phyloP scores from a whole-genome alignment of 2,888 invertebrate genomes.

The Pseudanteris insignis region DNA sequence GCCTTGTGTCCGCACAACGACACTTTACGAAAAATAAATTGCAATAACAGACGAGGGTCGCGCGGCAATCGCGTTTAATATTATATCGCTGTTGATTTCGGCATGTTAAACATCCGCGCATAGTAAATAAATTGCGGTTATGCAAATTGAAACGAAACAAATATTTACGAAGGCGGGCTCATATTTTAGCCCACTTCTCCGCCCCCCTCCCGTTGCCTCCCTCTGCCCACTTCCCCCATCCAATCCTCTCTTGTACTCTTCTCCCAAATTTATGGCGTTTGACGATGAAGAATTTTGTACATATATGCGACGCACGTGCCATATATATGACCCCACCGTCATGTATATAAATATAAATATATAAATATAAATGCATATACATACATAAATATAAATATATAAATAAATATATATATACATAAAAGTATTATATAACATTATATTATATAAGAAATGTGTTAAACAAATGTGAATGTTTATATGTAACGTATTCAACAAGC shows the following conservation, averaged over 20 bases:
- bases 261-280: constrained; percentile 23
- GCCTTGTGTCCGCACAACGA: constrained; percentile 9
- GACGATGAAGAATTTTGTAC: constrained; percentile 32
- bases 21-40: constrained; percentile 18
- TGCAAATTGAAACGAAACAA: constrained; percentile 22
- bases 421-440: constrained; percentile 24
- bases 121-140: constrained; percentile 26
- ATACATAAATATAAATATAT: constrained; percentile 30
- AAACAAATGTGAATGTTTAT: constrained; percentile 40
- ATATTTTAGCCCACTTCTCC: no score
- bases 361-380: constrained; percentile 15
- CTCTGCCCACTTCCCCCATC: no score
- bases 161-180: constrained; percentile 24
- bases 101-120: constrained; percentile 21
- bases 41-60: constrained; percentile 8
- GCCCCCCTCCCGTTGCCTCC: no score
- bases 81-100: constrained; percentile 27
- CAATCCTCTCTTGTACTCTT: constrained; percentile 16
- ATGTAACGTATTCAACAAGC: constrained; percentile 33
- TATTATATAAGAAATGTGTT: constrained; percentile 34
- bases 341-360: constrained; percentile 33
- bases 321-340: constrained; percentile 28
- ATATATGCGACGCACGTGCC: constrained; percentile 37
- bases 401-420: constrained; percentile 20
- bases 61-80: constrained; percentile 16